phyloP scores from a whole-genome alignment of 2,797 vertebrate species.

The Labroides dimidiatus region DNA sequence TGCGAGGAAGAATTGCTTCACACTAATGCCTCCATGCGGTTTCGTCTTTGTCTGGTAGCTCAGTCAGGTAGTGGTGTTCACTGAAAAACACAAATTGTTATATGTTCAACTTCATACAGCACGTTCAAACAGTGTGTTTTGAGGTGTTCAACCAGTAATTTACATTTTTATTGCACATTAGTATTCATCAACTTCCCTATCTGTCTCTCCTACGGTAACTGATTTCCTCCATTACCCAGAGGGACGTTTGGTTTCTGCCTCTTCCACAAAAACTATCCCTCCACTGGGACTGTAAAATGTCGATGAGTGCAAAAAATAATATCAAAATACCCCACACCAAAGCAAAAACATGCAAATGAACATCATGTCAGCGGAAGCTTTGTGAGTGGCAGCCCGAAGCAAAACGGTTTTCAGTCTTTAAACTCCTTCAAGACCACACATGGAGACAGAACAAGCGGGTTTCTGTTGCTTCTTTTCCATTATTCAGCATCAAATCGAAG shows the following conservation, averaged over 20 bases:
- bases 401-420: conserved; percentile 7
- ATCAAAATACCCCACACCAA: conserved; percentile 6
- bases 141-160: neutral
- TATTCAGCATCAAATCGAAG: conserved; percentile 25
- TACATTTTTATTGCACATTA: neutral
- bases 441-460: conserved; percentile 3
- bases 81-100: too few species aligned
- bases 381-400: conserved; percentile 55
- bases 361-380: conserved; percentile 13
- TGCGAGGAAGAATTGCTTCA: neutral
- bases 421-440: conserved; percentile 13
- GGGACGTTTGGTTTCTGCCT: conserved; percentile 35
- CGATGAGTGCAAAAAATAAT: conserved; percentile 28
- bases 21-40: neutral
- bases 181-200: conserved; percentile 6
- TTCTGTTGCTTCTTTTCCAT: conserved; percentile 1
- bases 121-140: neutral
- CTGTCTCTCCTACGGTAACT: neutral
- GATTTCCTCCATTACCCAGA: conserved; percentile 29
- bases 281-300: conserved; percentile 15
- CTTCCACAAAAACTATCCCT: conserved; percentile 15
- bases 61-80: too few species aligned
- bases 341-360: conserved; percentile 50
- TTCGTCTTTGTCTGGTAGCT: too few species aligned
- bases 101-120: too few species aligned